Percentiles rank a stretch among this genome's conserved stretches.
Conservation (phyloP, 2,113 vertebrate genomes). For the Lophochroa leadbeateri region DNA sequence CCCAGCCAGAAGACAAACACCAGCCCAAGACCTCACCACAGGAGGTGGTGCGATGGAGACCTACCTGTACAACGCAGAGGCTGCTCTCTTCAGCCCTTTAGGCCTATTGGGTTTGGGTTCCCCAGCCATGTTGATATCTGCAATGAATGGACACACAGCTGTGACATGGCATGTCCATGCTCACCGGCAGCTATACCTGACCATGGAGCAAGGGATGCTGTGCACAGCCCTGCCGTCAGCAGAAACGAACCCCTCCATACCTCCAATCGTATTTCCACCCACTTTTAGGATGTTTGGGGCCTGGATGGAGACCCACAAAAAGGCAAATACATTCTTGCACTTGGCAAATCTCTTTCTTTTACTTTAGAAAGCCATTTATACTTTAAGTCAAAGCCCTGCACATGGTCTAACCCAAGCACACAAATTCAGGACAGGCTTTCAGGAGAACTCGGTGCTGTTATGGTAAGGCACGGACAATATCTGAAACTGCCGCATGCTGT, state of each 20-base stretch:
- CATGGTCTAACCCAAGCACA: accelerated
- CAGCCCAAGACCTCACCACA: accelerated
- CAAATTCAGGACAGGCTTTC: not conserved
- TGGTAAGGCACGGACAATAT: not conserved
- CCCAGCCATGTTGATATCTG: slow-evolving; percentile 97
- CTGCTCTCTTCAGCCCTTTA: slow-evolving; percentile 88
- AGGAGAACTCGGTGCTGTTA: not conserved
- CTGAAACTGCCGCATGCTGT: accelerated
- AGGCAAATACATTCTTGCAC: not conserved
- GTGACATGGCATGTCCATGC: accelerated
- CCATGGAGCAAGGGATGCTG: not conserved
- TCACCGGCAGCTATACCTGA: accelerated
- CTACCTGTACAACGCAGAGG: slow-evolving; percentile 89
- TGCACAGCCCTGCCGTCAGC: not conserved
- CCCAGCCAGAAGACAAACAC: not conserved
- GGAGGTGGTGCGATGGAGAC: not conserved
- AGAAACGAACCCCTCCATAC: not conserved
- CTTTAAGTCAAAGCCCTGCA: not conserved
- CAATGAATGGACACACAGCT: slow-evolving; percentile 5
- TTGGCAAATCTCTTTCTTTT: not conserved
- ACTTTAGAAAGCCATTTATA: not conserved
- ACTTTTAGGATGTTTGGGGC: accelerated
- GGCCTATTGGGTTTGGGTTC: slow-evolving; percentile 90
- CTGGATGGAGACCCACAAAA: not conserved
- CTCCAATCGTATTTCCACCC: not conserved